A percentile compares a stretch with the other conserved stretches of the same genome.
Conservation (phyloP, 1,140 invertebrate genomes). For the Drosophila guanche region DNA sequence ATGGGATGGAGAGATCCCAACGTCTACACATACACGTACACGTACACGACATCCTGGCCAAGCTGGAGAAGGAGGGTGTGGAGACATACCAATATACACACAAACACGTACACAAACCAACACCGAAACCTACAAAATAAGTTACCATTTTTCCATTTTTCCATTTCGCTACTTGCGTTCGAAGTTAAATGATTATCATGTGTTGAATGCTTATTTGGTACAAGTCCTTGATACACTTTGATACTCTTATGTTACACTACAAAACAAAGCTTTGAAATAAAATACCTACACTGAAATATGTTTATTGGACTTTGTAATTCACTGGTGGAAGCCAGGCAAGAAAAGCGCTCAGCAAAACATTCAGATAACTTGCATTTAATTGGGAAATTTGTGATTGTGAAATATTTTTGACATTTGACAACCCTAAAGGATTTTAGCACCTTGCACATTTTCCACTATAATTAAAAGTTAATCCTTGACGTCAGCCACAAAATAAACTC, state of each 20-base stretch:
- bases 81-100: no score
- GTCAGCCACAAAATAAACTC: constrained; percentile 30
- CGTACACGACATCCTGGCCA: background rate
- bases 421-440: no score
- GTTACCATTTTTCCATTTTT: background rate
- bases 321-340: no score
- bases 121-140: no score
- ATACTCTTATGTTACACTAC: background rate
- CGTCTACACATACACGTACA: background rate
- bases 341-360: no score
- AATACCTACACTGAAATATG: no score
- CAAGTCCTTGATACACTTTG: constrained; percentile 5
- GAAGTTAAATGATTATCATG: constrained; percentile 74
- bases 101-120: background rate
- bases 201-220: constrained; percentile 70
- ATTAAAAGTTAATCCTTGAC: constrained; percentile 32
- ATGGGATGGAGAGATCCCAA: background rate
- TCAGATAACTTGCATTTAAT: no score
- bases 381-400: no score
- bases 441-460: background rate
- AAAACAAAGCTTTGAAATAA: no score
- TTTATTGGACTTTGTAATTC: no score
- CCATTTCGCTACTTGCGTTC: constrained; percentile 56
- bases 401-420: no score
- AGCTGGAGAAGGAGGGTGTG: no score